Percentiles rank a stretch among this genome's conserved stretches.
phyloP scores from a whole-genome alignment of 2,797 vertebrate genomes.

The Neostethus bicornis region DNA sequence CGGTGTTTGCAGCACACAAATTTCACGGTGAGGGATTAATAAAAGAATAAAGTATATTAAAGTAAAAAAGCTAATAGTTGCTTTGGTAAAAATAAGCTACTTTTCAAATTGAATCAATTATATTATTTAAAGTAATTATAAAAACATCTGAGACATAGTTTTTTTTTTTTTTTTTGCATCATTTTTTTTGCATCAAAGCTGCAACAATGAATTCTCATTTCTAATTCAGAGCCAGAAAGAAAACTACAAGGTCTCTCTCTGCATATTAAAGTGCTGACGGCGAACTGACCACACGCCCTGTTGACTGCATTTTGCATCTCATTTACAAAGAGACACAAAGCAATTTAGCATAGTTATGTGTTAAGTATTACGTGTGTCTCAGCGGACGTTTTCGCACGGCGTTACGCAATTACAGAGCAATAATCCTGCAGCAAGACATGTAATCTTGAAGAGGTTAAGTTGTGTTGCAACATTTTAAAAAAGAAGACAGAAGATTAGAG shows the following conservation, averaged over 20 bases:
- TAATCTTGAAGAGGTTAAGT: conserved; percentile 48
- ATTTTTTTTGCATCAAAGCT: conserved; percentile 3
- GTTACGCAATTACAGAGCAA: conserved; percentile 63
- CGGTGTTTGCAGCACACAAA: too few species aligned
- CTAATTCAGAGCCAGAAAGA: conserved; percentile 14
- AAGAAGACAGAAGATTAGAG: background rate
- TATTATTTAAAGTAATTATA: background rate
- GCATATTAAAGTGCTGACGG: conserved; percentile 7
- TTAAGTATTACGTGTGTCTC: conserved; percentile 58
- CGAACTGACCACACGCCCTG: conserved; percentile 28
- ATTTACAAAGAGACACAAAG: conserved; percentile 59
- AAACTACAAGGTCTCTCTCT: background rate
- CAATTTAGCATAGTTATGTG: conserved; percentile 54
- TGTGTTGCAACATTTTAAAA: conserved; percentile 47
- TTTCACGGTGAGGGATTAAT: too few species aligned
- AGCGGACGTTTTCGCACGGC: conserved; percentile 54
- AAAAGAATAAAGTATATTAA: too few species aligned
- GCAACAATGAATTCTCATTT: conserved; percentile 8
- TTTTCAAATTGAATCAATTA: background rate
- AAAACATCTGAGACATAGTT: background rate
- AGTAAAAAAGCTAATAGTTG: too few species aligned
- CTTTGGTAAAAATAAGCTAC: too few species aligned
- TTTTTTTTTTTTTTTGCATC: background rate
- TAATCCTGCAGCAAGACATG: conserved; percentile 45
- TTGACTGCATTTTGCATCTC: conserved; percentile 32